phyloP scores from a whole-genome alignment of 2,888 invertebrate genomes.

The Apodemia duryi region DNA sequence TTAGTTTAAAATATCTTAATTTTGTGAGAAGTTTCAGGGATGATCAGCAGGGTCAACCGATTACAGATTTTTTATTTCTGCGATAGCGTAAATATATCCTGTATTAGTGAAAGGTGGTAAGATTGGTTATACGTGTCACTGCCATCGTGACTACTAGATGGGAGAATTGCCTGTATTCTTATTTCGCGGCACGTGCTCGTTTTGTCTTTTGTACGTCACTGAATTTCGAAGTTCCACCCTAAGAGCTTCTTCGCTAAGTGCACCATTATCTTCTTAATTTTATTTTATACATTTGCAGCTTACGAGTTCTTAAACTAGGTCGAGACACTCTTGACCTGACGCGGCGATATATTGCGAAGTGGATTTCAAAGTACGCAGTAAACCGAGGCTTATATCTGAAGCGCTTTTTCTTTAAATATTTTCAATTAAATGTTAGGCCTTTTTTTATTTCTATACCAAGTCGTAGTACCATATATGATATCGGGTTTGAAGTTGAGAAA shows the following conservation, averaged over 20 bases:
- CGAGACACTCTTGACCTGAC: constrained; percentile 9
- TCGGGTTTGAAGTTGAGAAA: not conserved
- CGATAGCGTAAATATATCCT: too few relatives aligned
- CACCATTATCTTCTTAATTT: not conserved
- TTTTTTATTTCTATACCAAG: not conserved
- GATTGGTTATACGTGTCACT: too few relatives aligned
- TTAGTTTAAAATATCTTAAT: too few relatives aligned
- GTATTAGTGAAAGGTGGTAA: too few relatives aligned
- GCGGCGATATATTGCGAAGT: constrained; percentile 2
- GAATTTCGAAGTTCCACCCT: not conserved
- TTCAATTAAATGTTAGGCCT: not conserved
- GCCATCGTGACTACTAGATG: too few relatives aligned
- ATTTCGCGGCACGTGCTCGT: not conserved
- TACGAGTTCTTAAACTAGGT: constrained; percentile 6
- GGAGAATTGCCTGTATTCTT: too few relatives aligned
- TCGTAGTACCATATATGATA: not conserved
- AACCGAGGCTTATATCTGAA: not conserved
- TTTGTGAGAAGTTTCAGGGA: too few relatives aligned
- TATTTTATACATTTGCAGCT: constrained; percentile 1
- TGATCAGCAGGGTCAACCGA: too few relatives aligned
- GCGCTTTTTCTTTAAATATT: constrained; percentile 2
- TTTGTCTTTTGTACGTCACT: not conserved
- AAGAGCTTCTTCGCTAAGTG: not conserved
- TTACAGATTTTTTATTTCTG: too few relatives aligned
- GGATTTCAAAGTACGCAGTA: constrained; percentile 7